Conservation (phyloP, 2,113 vertebrate species). For the Corydoras sp. region DNA sequence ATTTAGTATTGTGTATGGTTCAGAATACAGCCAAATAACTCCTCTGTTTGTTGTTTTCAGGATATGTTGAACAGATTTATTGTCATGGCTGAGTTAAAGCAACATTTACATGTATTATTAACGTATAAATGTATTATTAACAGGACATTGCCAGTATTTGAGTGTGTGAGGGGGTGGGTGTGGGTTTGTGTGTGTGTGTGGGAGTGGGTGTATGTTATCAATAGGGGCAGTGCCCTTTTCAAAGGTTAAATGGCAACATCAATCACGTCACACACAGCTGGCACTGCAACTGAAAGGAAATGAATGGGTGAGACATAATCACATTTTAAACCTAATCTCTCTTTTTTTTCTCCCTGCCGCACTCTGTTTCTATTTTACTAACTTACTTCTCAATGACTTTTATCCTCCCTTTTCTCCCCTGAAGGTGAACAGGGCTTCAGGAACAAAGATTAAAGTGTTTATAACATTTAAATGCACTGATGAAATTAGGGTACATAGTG, state of each 20-base stretch:
- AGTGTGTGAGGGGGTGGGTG: background rate
- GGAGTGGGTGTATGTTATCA: constrained; percentile 36
- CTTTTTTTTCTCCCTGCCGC: constrained; percentile 41
- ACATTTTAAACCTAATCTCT: constrained; percentile 57
- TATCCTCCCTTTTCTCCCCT: constrained; percentile 5
- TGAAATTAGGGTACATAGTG: too few relatives aligned
- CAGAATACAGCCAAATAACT: too few relatives aligned
- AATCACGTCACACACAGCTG: constrained; percentile 64
- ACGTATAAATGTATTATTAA: too few relatives aligned
- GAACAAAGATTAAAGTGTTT: too few relatives aligned
- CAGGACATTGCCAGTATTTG: too few relatives aligned
- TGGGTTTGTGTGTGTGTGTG: background rate
- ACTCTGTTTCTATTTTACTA: constrained; percentile 26
- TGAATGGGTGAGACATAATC: constrained; percentile 62
- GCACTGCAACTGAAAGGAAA: constrained; percentile 52
- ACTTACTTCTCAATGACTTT: background rate
- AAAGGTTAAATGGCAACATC: constrained; percentile 71
- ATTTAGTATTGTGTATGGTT: too few relatives aligned
- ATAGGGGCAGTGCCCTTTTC: constrained; percentile 54
- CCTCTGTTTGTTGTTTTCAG: too few relatives aligned
- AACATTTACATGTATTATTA: too few relatives aligned
- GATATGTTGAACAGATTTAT: too few relatives aligned
- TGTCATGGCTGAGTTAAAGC: too few relatives aligned
- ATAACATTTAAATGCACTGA: too few relatives aligned
- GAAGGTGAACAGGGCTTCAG: constrained; percentile 18